These are phyloP conservation scores for Pseudomyrmex gracilis DNA, from an alignment of 1,140 invertebrate genomes.

Conservation along the genomic window DNA sequence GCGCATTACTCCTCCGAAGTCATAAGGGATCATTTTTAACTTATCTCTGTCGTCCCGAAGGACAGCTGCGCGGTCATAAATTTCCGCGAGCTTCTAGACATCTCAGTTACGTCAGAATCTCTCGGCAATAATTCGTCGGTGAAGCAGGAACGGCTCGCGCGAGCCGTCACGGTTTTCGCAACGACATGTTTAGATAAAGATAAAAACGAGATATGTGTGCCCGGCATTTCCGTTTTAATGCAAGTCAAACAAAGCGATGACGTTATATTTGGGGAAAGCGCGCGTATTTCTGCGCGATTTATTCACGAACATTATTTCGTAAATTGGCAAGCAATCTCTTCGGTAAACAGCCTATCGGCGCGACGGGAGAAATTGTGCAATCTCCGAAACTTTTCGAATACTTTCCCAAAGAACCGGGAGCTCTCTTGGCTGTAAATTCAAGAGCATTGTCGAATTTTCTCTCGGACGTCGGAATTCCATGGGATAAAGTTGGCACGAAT, in stretches of 20 bases:
- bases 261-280: conserved; percentile 31
- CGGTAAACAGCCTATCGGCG: conserved; percentile 41
- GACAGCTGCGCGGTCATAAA: conserved; percentile 10
- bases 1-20: neutral
- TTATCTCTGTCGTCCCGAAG: conserved; percentile 15
- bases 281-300: conserved; percentile 19
- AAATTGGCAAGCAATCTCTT: neutral
- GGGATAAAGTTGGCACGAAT: too few species aligned
- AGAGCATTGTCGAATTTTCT: neutral
- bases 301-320: conserved; percentile 26
- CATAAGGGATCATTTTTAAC: conserved; percentile 19
- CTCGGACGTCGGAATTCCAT: neutral
- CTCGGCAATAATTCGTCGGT: conserved; percentile 41
- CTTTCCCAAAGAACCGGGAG: conserved; percentile 26
- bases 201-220: conserved; percentile 32
- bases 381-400: conserved; percentile 50
- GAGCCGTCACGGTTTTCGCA: conserved; percentile 31
- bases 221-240: conserved; percentile 49
- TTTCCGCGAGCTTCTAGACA: conserved; percentile 4
- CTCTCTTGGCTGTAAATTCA: neutral
- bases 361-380: conserved; percentile 48
- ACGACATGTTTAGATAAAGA: conserved; percentile 56
- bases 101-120: conserved; percentile 46
- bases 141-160: conserved; percentile 16
- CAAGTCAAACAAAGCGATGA: conserved; percentile 48